Percentiles rank a stretch among this genome's conserved stretches.
Conservation (phyloP, 2,888 invertebrate species). For the Acanthococcus lagerstroemiae region DNA sequence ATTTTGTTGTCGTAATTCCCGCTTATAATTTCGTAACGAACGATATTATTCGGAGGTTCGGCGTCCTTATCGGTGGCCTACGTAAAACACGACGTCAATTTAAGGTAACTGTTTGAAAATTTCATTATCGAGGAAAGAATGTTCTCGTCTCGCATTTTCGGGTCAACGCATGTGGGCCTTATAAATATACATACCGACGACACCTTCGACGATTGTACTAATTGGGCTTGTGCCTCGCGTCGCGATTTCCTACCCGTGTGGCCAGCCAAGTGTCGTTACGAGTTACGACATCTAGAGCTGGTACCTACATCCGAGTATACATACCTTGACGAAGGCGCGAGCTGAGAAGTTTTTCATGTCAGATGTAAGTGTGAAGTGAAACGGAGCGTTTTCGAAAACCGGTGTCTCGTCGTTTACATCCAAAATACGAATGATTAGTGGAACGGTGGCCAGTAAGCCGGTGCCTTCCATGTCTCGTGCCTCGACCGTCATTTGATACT, state of each 20-base stretch:
- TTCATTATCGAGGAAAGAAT: no score
- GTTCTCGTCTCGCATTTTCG: no score
- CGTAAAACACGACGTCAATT: conserved; percentile 30
- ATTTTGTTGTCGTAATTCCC: conserved; percentile 68
- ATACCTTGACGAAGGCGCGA: conserved; percentile 61
- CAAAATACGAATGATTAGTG: conserved; percentile 62
- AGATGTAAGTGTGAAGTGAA: conserved; percentile 68
- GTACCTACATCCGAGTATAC: no score
- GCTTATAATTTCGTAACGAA: conserved; percentile 70
- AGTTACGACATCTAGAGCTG: no score
- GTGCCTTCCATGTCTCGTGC: conserved; percentile 78
- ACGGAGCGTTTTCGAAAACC: conserved; percentile 63
- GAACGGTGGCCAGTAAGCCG: conserved; percentile 63
- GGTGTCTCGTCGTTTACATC: conserved; percentile 76
- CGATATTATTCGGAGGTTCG: conserved; percentile 71
- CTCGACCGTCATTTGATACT: conserved; percentile 69
- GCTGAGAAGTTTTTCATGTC: conserved; percentile 65
- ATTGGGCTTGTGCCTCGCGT: no score
- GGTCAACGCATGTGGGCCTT: no score
- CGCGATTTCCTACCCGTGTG: no score
- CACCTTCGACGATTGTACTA: no score
- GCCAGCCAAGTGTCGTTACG: no score
- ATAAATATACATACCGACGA: no score
- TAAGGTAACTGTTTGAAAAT: no score
- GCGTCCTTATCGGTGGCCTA: conserved; percentile 72